Evolutionary conservation across 2,888 invertebrate genomes (phyloP).

Genomic region (Yponomeuta evonymella): DNA sequence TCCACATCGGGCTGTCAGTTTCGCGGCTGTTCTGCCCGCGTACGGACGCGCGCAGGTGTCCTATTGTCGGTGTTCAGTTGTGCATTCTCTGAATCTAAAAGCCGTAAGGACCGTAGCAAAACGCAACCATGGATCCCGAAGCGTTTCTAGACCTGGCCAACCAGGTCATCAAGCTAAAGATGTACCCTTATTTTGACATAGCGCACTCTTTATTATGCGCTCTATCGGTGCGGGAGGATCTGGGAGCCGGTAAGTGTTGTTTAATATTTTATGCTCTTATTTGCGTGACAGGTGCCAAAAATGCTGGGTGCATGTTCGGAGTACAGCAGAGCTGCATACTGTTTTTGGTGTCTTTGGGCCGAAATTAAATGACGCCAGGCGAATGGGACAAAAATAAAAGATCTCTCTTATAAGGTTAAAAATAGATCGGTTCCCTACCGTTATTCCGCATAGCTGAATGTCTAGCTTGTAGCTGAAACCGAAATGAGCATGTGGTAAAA

Average conservation of each 20-base stretch:
- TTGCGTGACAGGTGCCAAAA: slow-evolving; percentile 43
- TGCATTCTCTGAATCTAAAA: slow-evolving; percentile 41
- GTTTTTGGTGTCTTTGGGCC: slow-evolving; percentile 19
- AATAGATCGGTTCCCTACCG: slow-evolving; percentile 55
- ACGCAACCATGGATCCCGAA: slow-evolving; percentile 91
- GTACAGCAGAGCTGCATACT: slow-evolving; percentile 40
- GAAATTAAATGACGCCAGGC: slow-evolving; percentile 21
- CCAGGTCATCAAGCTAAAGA: slow-evolving; percentile 98
- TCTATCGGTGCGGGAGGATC: slow-evolving; percentile 95
- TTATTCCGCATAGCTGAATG: slow-evolving; percentile 16
- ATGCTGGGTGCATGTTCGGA: neutral
- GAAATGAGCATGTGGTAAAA: neutral
- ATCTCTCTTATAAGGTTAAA: slow-evolving; percentile 54
- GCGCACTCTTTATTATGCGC: slow-evolving; percentile 97
- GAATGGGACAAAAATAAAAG: slow-evolving; percentile 53
- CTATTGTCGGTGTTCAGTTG: slow-evolving; percentile 72
- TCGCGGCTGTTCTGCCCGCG: slow-evolving; percentile 71
- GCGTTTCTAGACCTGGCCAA: slow-evolving; percentile 98
- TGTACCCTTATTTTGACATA: slow-evolving; percentile 99
- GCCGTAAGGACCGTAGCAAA: slow-evolving; percentile 31
- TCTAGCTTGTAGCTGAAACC: slow-evolving; percentile 1
- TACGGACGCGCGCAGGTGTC: slow-evolving; percentile 56
- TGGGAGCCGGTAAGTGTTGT: slow-evolving; percentile 84
- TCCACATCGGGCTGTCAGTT: slow-evolving; percentile 39
- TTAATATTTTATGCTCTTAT: slow-evolving; percentile 22